phyloP scores from a whole-genome alignment of 2,113 vertebrate genomes.

The Lota lota region DNA sequence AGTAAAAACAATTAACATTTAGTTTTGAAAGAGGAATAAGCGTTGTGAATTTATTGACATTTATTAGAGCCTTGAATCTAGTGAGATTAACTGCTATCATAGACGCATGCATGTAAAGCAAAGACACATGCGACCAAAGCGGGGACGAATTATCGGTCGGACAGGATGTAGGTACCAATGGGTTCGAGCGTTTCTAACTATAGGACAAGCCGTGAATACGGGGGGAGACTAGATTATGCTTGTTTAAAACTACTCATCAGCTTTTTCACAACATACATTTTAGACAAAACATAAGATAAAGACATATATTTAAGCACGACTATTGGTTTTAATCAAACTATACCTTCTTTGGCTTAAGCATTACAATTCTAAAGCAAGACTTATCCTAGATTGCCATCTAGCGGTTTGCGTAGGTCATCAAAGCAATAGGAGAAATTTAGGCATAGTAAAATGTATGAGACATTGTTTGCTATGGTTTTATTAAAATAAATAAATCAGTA shows the following conservation, averaged over 20 bases:
- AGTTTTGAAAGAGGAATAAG: background rate
- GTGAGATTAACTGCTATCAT: background rate
- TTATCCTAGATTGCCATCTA: background rate
- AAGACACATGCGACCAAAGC: constrained; percentile 4
- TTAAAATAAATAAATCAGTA: background rate
- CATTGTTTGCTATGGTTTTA: background rate
- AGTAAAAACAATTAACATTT: background rate
- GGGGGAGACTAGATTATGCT: background rate
- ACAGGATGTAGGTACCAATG: too few relatives aligned
- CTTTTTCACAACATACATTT: background rate
- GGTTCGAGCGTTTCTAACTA: constrained; percentile 5
- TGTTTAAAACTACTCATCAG: background rate
- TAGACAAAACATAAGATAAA: too few relatives aligned
- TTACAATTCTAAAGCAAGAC: too few relatives aligned
- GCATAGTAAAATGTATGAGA: background rate
- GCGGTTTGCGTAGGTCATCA: background rate
- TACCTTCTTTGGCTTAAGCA: too few relatives aligned
- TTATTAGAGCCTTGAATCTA: background rate
- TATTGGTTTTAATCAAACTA: too few relatives aligned
- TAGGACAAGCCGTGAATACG: constrained; percentile 41
- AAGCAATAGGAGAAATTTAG: background rate
- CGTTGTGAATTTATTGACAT: background rate
- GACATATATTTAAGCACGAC: too few relatives aligned
- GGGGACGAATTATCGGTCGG: background rate
- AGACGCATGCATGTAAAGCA: constrained; percentile 5